A percentile compares a stretch with the other conserved stretches of the same genome.
phyloP scores from a whole-genome alignment of 2,797 vertebrate genomes.

The Babyrousa celebensis region DNA sequence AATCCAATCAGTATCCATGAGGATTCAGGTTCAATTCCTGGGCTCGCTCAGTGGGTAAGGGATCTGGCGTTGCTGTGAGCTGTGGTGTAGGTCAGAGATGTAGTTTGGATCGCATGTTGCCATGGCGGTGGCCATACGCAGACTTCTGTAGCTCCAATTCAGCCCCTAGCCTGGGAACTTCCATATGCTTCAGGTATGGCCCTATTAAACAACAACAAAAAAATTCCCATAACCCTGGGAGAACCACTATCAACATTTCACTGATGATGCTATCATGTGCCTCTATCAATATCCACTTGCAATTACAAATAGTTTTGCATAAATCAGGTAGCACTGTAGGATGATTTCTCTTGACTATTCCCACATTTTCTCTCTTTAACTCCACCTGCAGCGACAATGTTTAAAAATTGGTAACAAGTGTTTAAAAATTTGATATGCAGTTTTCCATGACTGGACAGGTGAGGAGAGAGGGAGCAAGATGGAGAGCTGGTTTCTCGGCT shows the following conservation, averaged over 20 bases:
- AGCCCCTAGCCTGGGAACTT: too few relatives aligned
- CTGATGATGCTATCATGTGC: not conserved
- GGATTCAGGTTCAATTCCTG: too few relatives aligned
- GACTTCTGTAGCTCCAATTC: too few relatives aligned
- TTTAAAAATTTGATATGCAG: not conserved
- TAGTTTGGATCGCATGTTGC: too few relatives aligned
- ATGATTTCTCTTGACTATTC: not conserved
- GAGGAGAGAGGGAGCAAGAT: not conserved
- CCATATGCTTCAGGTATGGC: too few relatives aligned
- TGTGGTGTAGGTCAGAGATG: too few relatives aligned
- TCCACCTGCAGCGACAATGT: not conserved
- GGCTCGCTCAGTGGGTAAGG: too few relatives aligned
- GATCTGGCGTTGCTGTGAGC: too few relatives aligned
- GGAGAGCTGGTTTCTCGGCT: not conserved
- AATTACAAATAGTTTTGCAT: conserved; percentile 4
- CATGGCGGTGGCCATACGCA: too few relatives aligned
- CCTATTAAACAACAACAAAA: too few relatives aligned
- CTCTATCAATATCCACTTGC: not conserved
- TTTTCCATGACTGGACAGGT: not conserved
- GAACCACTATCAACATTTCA: not conserved
- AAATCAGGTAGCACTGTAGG: not conserved
- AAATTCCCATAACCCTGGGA: too few relatives aligned
- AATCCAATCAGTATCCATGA: too few relatives aligned
- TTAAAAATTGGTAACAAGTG: not conserved
- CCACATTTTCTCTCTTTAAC: not conserved